Conservation (phyloP, 2,797 vertebrate genomes). For the Micromesistius poutassou region DNA sequence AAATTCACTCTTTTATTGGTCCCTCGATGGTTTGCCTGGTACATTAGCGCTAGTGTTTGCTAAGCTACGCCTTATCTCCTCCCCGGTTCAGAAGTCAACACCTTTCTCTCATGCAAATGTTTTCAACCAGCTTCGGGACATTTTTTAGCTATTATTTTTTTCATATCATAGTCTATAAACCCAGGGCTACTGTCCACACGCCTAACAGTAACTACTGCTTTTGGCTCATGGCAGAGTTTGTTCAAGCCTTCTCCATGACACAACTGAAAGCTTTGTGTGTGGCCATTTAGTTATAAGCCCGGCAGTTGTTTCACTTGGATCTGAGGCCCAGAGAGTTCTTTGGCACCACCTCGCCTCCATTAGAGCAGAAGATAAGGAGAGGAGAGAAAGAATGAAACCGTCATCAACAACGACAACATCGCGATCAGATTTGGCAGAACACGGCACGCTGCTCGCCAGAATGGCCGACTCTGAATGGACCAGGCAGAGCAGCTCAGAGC, state of each 20-base stretch:
- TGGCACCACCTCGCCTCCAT: neutral
- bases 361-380: neutral
- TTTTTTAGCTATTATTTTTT: neutral
- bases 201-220: neutral
- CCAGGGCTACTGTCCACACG: neutral
- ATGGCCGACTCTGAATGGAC: neutral
- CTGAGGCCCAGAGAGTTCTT: neutral
- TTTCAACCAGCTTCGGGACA: neutral
- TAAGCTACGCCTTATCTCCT: neutral
- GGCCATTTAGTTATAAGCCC: neutral
- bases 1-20: neutral
- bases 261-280: neutral
- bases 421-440: neutral
- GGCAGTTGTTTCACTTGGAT: neutral
- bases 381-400: neutral
- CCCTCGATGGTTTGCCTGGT: neutral
- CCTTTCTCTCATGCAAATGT: neutral
- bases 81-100: neutral
- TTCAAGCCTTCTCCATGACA: neutral
- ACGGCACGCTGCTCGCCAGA: too few relatives aligned
- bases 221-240: neutral
- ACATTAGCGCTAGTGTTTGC: neutral
- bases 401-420: neutral
- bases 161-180: neutral
- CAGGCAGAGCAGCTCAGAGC: too few relatives aligned